Conservation (phyloP, 2,113 vertebrate species). For the Hemibagrus wyckioides region DNA sequence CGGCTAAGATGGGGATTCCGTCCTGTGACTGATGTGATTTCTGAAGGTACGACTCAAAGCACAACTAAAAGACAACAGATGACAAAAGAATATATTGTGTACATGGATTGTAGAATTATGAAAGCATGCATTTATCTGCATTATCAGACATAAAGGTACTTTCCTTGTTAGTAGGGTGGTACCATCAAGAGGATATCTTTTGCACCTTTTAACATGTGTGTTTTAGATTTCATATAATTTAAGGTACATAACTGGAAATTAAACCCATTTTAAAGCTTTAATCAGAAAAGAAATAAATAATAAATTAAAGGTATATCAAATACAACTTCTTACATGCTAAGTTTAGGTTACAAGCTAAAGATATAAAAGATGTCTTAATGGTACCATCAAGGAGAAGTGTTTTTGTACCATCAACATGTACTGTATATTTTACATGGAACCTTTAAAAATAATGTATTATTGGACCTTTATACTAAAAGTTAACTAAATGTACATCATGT, state of each 20-base stretch:
- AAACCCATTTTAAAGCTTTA: neutral
- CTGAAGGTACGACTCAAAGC: neutral
- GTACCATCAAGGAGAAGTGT: too few species aligned
- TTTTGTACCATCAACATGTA: too few species aligned
- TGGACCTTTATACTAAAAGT: neutral
- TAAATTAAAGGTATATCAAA: too few species aligned
- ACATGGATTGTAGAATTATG: neutral
- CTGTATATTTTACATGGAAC: too few species aligned
- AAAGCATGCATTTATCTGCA: neutral
- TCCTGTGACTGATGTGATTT: neutral
- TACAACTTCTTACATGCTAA: too few species aligned
- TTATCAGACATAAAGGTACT: neutral
- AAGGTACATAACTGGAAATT: neutral
- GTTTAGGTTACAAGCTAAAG: too few species aligned
- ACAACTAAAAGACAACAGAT: neutral
- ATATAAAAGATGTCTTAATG: too few species aligned
- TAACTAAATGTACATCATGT: neutral
- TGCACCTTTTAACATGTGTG: neutral
- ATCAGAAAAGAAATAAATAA: too few species aligned
- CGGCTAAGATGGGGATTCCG: neutral
- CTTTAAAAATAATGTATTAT: too few species aligned
- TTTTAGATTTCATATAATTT: neutral
- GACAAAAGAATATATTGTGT: neutral
- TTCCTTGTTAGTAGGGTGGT: neutral
- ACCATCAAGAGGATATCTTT: neutral